These are phyloP conservation scores for Coracias cyanogaster DNA, from an alignment of 2,797 vertebrate genomes.

Conservation along the genomic window DNA sequence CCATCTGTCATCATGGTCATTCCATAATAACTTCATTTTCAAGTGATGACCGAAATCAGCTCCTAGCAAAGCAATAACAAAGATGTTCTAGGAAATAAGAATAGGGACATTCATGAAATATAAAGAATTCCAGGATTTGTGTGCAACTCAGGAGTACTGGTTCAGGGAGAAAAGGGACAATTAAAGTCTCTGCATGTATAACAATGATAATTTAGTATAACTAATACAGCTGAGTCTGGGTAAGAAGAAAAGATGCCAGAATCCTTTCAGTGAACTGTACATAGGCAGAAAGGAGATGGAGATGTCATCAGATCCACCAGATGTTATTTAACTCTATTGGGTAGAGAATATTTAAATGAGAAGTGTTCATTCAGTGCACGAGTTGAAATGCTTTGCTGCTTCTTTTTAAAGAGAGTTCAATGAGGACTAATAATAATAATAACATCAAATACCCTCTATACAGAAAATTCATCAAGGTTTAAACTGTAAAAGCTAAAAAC, in stretches of 20 bases:
- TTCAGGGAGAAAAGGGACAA: neutral
- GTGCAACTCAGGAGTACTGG: neutral
- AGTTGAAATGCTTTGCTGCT: neutral
- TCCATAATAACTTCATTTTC: conserved; percentile 58
- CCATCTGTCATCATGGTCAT: conserved; percentile 63
- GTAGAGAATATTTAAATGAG: neutral
- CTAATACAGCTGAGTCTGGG: neutral
- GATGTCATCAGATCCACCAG: neutral
- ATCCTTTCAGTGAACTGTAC: neutral
- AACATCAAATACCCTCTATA: neutral
- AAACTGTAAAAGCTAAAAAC: neutral
- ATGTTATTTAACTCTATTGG: neutral
- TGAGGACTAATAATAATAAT: neutral
- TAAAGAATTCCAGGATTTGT: neutral
- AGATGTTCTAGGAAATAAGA: conserved; percentile 25
- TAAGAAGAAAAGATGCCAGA: neutral
- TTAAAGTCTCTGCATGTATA: neutral
- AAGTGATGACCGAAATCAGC: neutral
- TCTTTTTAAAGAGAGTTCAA: neutral
- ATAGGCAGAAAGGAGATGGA: neutral
- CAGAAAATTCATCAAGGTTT: neutral
- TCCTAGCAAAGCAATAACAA: conserved; percentile 42
- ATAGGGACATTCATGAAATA: neutral
- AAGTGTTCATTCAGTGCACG: neutral
- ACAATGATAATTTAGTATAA: neutral